Base-by-base conservation (phyloP, 2,888 invertebrate genomes). In the Tubulanus polymorphus region DNA sequence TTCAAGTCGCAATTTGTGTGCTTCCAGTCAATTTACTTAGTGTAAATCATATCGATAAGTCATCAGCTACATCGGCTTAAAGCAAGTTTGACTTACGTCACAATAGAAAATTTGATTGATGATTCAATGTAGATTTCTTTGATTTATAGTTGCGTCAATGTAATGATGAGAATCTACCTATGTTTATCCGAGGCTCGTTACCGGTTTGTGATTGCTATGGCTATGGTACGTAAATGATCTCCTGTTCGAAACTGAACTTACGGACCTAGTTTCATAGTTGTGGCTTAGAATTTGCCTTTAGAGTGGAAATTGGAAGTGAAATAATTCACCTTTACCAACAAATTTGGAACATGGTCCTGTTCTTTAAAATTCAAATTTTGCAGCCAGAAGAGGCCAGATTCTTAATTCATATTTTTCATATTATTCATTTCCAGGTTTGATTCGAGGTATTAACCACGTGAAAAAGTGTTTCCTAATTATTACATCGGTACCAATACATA, bases 151-250 rank as follows among this genome's bases (percentile, higher is more conserved):
- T 54, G 35, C 60, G 54, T 55, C 41, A 32, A 5, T 45, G 52
- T 25, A 41, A 55, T 10, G 50, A 55, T 29, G 66, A 67, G 8
- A 59, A 62, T 37, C 55, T 62, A 6, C 72, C 72, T 3, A 55
- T 54, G 51, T 59, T 64, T 29, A 63, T 74, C 53, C n/a, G n/a
- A n/a, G 48, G 51, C 2, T 53, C 59, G 8, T 61, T 61, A 15
- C 72, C 71, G 15, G 53, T 69, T 3, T 72, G 70, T 59, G 48
- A 64, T 23, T 74, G 73, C 62, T 47, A 73, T 20, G 74, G 74
- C 3, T 69, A 69, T 60, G 75, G 75, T 74, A 61, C 60, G 69
- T 51, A 20, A 20, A 35, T 35, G 35, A 12, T 35, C 10, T 35
- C n/a, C 35, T 35, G 35, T 35, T n/a, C 10, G 35, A 35, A 35